phyloP scores from a whole-genome alignment of 2,113 vertebrate species.

The Herpetotheres cachinnans region DNA sequence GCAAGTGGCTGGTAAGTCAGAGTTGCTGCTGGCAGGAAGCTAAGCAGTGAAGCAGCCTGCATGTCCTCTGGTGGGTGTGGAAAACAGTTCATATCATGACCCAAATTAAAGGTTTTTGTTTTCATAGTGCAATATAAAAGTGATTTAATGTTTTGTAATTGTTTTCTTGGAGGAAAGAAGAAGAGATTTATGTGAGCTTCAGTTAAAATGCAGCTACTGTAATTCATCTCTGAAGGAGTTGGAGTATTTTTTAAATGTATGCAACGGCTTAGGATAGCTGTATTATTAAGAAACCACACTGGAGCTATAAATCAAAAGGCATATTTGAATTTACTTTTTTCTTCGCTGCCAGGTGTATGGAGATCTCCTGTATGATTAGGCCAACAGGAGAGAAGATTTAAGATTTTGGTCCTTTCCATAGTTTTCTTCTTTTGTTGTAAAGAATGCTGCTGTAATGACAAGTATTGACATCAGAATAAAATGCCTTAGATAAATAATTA shows the following conservation, averaged over 20 bases:
- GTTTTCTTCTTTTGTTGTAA: neutral
- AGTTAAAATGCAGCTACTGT: slow-evolving; percentile 32
- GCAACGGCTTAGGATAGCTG: slow-evolving; percentile 14
- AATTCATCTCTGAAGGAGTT: slow-evolving; percentile 18
- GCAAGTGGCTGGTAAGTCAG: neutral
- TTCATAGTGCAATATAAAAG: slow-evolving; percentile 6
- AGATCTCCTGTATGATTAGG: slow-evolving; percentile 8
- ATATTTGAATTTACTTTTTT: slow-evolving; percentile 26
- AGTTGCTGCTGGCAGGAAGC: neutral
- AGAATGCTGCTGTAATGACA: neutral
- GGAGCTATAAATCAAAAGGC: slow-evolving; percentile 33
- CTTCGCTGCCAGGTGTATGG: neutral
- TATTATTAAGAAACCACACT: slow-evolving; percentile 40
- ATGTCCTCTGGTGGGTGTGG: neutral
- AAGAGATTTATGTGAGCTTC: slow-evolving; percentile 28
- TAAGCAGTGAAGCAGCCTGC: neutral
- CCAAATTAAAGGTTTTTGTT: slow-evolving; percentile 41
- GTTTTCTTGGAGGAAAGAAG: slow-evolving; percentile 28
- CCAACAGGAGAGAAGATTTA: neutral
- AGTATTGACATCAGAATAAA: neutral
- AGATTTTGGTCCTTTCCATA: neutral
- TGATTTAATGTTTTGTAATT: slow-evolving; percentile 62
- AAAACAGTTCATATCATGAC: neutral
- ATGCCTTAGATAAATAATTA: slow-evolving; percentile 7
- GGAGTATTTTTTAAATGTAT: neutral